Conservation (phyloP, 2,113 vertebrate genomes). For the Parus major region DNA sequence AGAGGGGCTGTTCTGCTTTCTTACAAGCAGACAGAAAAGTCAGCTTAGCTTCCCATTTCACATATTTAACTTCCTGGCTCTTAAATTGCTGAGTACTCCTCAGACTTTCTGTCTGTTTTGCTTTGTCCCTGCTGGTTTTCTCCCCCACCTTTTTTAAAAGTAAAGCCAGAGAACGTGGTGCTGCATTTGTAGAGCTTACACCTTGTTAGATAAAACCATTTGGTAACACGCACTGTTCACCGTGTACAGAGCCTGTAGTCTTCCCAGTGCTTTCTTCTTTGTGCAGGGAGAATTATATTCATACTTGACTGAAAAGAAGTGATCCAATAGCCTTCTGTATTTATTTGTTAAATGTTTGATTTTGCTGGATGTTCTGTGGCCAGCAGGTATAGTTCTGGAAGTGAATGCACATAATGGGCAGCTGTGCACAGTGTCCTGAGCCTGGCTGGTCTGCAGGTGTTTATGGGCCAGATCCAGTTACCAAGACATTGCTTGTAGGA, state of each 20-base stretch:
- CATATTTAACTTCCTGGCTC: neutral
- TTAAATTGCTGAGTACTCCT: neutral
- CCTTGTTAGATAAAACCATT: neutral
- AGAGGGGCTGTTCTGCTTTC: neutral
- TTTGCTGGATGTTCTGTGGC: neutral
- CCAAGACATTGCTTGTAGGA: neutral
- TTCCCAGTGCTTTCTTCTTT: neutral
- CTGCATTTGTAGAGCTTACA: neutral
- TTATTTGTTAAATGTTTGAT: neutral
- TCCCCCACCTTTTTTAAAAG: neutral
- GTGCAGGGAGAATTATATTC: neutral
- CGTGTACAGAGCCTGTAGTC: neutral
- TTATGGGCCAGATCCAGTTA: neutral
- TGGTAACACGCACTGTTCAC: neutral
- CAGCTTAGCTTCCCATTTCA: neutral
- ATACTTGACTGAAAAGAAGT: neutral
- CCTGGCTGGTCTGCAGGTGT: conserved; percentile 1
- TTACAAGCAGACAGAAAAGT: neutral
- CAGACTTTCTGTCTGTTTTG: neutral
- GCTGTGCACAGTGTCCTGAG: neutral
- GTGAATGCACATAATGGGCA: neutral
- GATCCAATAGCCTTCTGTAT: neutral
- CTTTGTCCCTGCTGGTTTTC: neutral
- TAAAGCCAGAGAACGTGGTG: neutral
- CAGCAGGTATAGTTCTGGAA: neutral